Evolutionary conservation across 2,797 vertebrate species (phyloP).

Genomic region (Novumbra hubbsi): DNA sequence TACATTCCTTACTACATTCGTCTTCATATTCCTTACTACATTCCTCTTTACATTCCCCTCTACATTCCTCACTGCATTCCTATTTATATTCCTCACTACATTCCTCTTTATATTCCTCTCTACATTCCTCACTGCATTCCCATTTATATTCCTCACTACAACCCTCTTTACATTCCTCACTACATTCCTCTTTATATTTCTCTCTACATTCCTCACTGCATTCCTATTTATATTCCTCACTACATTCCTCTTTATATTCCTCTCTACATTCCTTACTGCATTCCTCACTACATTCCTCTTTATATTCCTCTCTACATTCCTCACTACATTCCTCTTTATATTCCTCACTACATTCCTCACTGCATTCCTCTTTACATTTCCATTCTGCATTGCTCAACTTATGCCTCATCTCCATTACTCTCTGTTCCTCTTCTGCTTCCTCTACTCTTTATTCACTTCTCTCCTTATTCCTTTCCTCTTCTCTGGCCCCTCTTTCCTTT

Average conservation of each 20-base stretch:
- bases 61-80: slow-evolving; percentile 52
- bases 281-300: slow-evolving; percentile 43
- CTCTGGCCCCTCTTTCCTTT: slow-evolving; percentile 42
- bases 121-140: too few species aligned
- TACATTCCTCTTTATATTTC: slow-evolving; percentile 49
- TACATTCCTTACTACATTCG: slow-evolving; percentile 50
- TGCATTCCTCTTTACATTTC: slow-evolving; percentile 27
- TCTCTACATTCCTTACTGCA: slow-evolving; percentile 34
- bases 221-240: slow-evolving; percentile 28
- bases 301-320: too few species aligned
- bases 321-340: slow-evolving; percentile 51
- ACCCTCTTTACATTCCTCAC: neutral
- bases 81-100: too few species aligned
- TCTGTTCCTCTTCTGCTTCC: slow-evolving; percentile 54
- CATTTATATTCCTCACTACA: too few species aligned
- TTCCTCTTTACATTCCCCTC: slow-evolving; percentile 38
- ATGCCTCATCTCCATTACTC: slow-evolving; percentile 32
- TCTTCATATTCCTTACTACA: too few species aligned
- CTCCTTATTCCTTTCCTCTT: slow-evolving; percentile 34
- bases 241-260: neutral
- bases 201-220: slow-evolving; percentile 27
- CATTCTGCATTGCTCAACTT: slow-evolving; percentile 12
- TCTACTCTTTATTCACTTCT: slow-evolving; percentile 49
- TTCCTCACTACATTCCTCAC: slow-evolving; percentile 21
- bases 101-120: slow-evolving; percentile 20